Conservation (phyloP, 2,888 invertebrate species). For the Caradrina kadenii region DNA sequence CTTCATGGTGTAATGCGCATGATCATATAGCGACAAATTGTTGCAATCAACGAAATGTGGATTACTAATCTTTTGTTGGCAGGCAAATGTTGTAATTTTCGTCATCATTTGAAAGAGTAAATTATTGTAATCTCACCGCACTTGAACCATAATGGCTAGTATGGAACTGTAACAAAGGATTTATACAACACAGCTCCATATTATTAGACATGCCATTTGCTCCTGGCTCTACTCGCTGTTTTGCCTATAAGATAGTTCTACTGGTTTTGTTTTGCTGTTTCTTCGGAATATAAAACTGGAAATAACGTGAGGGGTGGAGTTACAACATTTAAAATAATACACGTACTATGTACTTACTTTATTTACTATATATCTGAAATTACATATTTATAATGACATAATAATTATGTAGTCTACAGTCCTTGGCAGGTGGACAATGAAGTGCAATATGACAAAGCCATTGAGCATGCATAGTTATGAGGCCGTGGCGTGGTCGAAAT, state of each 20-base stretch:
- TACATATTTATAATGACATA: constrained; percentile 8
- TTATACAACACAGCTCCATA: constrained; percentile 13
- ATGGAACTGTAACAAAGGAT: constrained; percentile 44
- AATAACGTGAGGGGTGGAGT: background rate
- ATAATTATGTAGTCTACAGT: constrained; percentile 8
- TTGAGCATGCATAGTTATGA: constrained; percentile 60
- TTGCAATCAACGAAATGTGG: constrained; percentile 86
- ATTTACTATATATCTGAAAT: background rate
- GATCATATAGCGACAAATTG: constrained; percentile 85
- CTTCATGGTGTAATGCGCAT: constrained; percentile 88
- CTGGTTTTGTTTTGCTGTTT: background rate
- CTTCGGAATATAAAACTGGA: background rate
- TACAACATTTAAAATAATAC: background rate
- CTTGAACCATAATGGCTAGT: constrained; percentile 57
- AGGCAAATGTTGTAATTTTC: constrained; percentile 74
- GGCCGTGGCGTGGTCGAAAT: constrained; percentile 57
- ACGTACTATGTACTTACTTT: background rate
- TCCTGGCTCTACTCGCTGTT: constrained; percentile 8
- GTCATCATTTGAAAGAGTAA: constrained; percentile 67
- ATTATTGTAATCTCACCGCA: constrained; percentile 67
- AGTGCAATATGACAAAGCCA: constrained; percentile 28
- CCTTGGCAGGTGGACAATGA: constrained; percentile 52
- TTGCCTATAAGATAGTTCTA: background rate
- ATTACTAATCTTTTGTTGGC: constrained; percentile 80
- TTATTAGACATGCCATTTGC: constrained; percentile 7